Evolutionary conservation across 1,140 invertebrate species (phyloP).

Genomic region (Aphidius gifuensis): DNA sequence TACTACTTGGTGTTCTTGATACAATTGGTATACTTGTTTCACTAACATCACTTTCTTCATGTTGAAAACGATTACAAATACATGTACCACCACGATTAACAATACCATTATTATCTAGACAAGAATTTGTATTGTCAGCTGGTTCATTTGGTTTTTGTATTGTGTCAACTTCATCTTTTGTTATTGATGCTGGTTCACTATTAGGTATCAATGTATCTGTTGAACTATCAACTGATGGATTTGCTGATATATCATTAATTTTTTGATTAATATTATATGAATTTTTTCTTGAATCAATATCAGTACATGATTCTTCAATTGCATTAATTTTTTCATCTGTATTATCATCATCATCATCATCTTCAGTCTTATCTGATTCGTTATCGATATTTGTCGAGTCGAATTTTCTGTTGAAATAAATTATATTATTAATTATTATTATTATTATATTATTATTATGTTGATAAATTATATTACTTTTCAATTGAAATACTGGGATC

Average conservation of each 20-base stretch:
- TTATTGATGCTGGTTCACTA: constrained; percentile 37
- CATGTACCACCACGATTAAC: constrained; percentile 27
- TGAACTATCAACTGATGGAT: constrained; percentile 54
- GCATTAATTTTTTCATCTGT: constrained; percentile 27
- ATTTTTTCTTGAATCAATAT: constrained; percentile 33
- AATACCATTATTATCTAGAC: constrained; percentile 33
- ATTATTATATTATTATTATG: not conserved
- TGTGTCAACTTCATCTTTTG: constrained; percentile 40
- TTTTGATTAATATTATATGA: constrained; percentile 34
- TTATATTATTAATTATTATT: not conserved
- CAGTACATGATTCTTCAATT: constrained; percentile 25
- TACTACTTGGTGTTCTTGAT: constrained; percentile 51
- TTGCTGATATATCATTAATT: constrained; percentile 43
- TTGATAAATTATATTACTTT: constrained; percentile 37
- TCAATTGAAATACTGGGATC: constrained; percentile 78
- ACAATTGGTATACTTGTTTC: constrained; percentile 45
- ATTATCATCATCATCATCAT: too few relatives aligned
- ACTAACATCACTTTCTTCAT: constrained; percentile 48
- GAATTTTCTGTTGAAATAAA: constrained; percentile 43
- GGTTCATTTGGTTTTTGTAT: not conserved
- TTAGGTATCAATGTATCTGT: constrained; percentile 54
- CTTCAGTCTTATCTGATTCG: constrained; percentile 37
- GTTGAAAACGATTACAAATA: constrained; percentile 37
- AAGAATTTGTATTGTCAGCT: constrained; percentile 32
- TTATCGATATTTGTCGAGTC: constrained; percentile 46